Percentiles rank a stretch among this genome's conserved stretches.
Conservation (phyloP, 2,888 invertebrate genomes). For the Celastrina argiolus region DNA sequence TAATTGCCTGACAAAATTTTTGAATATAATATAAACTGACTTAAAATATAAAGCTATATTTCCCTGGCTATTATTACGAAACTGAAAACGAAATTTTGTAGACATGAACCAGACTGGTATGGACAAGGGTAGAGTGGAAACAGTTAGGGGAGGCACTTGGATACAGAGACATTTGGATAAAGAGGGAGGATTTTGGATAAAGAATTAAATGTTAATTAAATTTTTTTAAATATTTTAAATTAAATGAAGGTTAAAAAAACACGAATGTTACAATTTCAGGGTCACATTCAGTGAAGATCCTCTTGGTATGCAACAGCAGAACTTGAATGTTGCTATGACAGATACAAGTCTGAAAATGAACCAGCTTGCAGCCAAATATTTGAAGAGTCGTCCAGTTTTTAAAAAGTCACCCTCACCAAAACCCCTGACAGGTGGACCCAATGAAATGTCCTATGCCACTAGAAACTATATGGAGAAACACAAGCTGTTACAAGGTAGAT, state of each 20-base stretch:
- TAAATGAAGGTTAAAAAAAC: background rate
- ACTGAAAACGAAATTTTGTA: no score
- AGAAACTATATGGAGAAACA: constrained; percentile 84
- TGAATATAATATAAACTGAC: no score
- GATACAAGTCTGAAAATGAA: constrained; percentile 74
- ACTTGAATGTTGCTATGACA: constrained; percentile 44
- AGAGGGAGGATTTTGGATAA: no score
- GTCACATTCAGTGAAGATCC: constrained; percentile 71
- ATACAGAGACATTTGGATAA: no score
- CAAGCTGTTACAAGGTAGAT: constrained; percentile 73
- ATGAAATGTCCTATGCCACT: constrained; percentile 84
- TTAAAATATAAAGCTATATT: no score
- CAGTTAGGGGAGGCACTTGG: no score
- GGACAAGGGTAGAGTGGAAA: no score
- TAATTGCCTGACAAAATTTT: no score
- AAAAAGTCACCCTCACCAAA: constrained; percentile 36
- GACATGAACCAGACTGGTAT: no score
- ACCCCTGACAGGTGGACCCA: constrained; percentile 30
- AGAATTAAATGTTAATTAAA: no score
- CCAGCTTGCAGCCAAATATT: constrained; percentile 68
- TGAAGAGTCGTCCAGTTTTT: constrained; percentile 42
- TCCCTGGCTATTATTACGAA: no score
- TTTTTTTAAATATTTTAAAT: no score
- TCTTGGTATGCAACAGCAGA: constrained; percentile 48
- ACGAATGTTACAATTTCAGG: constrained; percentile 39